Evolutionary conservation across 2,888 invertebrate species (phyloP).

Genomic region (Andricus quercusramuli): DNA sequence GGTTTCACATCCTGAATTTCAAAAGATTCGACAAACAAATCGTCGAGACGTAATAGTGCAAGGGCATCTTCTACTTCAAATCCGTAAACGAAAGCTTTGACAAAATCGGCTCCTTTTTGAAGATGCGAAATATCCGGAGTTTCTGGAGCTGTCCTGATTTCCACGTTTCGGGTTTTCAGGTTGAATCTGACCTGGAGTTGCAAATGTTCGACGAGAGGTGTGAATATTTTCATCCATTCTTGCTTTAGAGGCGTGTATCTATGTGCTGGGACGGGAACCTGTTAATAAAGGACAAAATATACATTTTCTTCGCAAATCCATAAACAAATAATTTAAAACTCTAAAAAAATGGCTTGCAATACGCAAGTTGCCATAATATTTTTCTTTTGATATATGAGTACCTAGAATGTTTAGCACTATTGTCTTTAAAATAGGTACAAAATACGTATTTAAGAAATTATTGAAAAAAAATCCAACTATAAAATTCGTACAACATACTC

Average conservation of each 20-base stretch:
- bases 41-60: constrained; percentile 95
- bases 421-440: neutral
- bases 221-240: constrained; percentile 98
- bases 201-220: constrained; percentile 97
- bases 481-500: too few relatives aligned
- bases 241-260: constrained; percentile 97
- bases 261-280: constrained; percentile 93
- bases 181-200: constrained; percentile 97
- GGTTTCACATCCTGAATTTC: constrained; percentile 98
- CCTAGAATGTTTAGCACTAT: too few relatives aligned
- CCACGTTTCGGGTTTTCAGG: constrained; percentile 93
- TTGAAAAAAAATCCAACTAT: too few relatives aligned
- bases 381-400: neutral
- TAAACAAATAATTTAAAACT: too few relatives aligned
- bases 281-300: constrained; percentile 47
- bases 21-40: constrained; percentile 97
- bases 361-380: neutral
- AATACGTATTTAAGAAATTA: too few relatives aligned
- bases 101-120: constrained; percentile 99
- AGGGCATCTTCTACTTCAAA: constrained; percentile 98
- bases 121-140: constrained; percentile 93
- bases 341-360: neutral
- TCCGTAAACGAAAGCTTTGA: constrained; percentile 96
- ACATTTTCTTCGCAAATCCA: neutral
- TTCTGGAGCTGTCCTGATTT: constrained; percentile 86